phyloP scores from a whole-genome alignment of 2,797 vertebrate genomes.

The Sebastes flavidus region DNA sequence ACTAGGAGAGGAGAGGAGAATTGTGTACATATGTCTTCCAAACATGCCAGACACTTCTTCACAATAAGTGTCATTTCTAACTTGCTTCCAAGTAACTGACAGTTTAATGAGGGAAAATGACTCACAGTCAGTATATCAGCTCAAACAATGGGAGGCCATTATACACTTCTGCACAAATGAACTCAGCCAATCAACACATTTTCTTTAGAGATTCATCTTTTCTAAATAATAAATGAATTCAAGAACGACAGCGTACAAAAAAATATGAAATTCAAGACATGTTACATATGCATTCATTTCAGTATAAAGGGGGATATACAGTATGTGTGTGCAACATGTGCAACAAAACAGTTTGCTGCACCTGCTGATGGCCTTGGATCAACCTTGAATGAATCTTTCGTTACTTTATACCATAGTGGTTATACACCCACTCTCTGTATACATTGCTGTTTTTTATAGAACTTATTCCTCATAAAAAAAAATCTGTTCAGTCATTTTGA shows the following conservation, averaged over 20 bases:
- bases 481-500: not conserved
- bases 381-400: not conserved
- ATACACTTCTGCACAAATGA: not conserved
- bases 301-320: not conserved
- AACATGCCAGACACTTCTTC: not conserved
- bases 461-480: not conserved
- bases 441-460: not conserved
- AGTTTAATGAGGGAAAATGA: constrained; percentile 20
- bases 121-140: not conserved
- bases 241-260: not conserved
- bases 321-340: not conserved
- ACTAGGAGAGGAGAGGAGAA: not conserved
- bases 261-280: not conserved
- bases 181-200: not conserved
- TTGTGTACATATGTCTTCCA: not conserved
- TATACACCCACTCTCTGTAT: not conserved
- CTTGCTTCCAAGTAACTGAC: not conserved
- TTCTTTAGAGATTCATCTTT: not conserved
- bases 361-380: not conserved
- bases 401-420: not conserved
- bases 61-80: not conserved
- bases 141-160: constrained; percentile 10
- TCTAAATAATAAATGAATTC: not conserved
- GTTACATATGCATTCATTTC: not conserved
- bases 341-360: not conserved